phyloP scores from a whole-genome alignment of 2,888 invertebrate species.

The Acanthosepion esculentum region DNA sequence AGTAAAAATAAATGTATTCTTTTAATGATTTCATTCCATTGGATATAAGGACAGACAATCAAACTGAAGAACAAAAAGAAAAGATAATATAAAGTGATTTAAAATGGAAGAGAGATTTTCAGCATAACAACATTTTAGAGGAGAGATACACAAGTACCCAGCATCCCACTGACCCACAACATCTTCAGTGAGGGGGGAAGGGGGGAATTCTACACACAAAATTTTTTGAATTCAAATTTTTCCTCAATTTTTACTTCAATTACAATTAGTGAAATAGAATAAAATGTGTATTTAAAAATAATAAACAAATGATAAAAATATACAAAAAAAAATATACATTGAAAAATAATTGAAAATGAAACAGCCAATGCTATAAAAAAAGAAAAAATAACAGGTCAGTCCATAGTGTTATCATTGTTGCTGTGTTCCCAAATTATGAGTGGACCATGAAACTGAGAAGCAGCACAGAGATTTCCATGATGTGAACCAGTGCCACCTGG shows the following conservation, averaged over 20 bases:
- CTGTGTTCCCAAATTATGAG: background rate
- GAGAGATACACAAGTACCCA: background rate
- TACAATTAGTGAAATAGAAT: background rate
- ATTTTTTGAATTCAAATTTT: background rate
- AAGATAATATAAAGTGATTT: background rate
- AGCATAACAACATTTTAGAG: background rate
- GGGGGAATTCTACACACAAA: background rate
- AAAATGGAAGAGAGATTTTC: background rate
- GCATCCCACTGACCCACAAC: too few species aligned
- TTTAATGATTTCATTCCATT: background rate
- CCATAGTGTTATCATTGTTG: constrained; percentile 6
- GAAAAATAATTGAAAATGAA: background rate
- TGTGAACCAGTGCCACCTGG: constrained; percentile 6
- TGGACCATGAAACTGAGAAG: background rate
- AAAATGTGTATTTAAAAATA: background rate
- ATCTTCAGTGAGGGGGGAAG: background rate
- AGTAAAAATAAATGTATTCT: background rate
- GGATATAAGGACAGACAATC: background rate
- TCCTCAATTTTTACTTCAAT: background rate
- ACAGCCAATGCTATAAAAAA: background rate
- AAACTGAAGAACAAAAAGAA: background rate
- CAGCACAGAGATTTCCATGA: background rate
- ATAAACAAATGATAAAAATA: background rate
- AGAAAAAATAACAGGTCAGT: background rate
- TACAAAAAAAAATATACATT: background rate